These are phyloP conservation scores for Hystrix cristata DNA, from an alignment of 2,113 vertebrate species.

Conservation along the genomic window DNA sequence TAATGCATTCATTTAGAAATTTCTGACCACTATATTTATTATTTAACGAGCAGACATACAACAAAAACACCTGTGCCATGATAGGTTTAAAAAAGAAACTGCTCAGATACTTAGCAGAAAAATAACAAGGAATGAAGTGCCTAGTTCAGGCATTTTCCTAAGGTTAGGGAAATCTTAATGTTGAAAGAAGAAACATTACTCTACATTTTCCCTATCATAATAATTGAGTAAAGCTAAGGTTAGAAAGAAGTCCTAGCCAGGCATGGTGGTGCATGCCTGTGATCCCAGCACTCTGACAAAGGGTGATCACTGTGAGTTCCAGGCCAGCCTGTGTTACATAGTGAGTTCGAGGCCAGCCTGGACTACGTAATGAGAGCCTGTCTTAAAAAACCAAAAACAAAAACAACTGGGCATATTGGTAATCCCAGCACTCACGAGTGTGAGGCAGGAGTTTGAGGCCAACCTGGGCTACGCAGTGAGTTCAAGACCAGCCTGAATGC, in stretches of 20 bases:
- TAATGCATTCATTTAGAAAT: slow-evolving; percentile 38
- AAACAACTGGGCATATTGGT: no score
- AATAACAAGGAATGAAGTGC: slow-evolving; percentile 52
- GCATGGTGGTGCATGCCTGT: background rate
- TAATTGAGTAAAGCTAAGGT: slow-evolving; percentile 40
- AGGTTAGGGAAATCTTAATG: slow-evolving; percentile 20
- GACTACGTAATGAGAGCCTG: no score
- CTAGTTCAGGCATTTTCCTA: background rate
- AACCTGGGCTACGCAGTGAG: no score
- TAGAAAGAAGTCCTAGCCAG: background rate
- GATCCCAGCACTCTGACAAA: background rate
- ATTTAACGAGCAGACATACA: background rate
- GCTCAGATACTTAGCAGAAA: slow-evolving; percentile 47
- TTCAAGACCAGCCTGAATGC: background rate
- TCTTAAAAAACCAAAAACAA: no score
- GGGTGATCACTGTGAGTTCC: no score
- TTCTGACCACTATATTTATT: slow-evolving; percentile 17
- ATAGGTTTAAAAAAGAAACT: background rate
- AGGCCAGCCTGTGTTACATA: no score
- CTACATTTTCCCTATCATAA: slow-evolving; percentile 25
- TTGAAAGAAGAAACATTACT: slow-evolving; percentile 59
- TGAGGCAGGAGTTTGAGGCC: background rate
- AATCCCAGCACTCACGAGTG: background rate
- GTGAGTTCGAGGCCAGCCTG: no score
- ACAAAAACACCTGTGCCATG: background rate